Percentiles rank a stretch among this genome's conserved stretches.
Conservation (phyloP, 1,140 invertebrate species). For the Pseudomyrmex dendroicus region DNA sequence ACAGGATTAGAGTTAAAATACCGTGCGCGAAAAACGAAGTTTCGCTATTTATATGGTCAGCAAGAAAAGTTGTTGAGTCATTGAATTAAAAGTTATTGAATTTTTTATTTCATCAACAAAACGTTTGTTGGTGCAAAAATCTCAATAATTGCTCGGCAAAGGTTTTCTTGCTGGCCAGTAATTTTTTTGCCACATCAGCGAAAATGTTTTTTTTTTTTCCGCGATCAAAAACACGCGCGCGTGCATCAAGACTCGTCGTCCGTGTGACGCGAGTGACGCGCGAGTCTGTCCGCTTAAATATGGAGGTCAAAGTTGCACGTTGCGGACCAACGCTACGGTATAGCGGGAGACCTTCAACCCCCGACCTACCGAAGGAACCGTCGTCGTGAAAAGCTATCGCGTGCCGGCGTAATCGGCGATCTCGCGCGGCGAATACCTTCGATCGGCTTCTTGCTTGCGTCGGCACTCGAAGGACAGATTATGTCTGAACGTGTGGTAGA, state of each 20-base stretch:
- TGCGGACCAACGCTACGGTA: constrained; percentile 12
- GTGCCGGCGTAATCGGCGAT: constrained; percentile 64
- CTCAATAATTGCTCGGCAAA: no score
- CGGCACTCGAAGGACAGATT: constrained; percentile 70
- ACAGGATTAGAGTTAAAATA: no score
- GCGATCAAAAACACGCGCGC: background rate
- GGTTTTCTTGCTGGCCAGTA: no score
- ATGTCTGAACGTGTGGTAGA: constrained; percentile 41
- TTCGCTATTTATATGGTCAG: no score
- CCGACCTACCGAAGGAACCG: constrained; percentile 65
- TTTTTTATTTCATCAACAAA: no score
- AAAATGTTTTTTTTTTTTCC: no score
- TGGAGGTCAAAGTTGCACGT: constrained; percentile 52
- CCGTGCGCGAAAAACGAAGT: no score
- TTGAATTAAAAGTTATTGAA: no score
- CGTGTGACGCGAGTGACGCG: constrained; percentile 11
- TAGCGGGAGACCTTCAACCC: constrained; percentile 75
- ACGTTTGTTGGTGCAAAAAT: no score
- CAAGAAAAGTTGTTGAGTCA: no score
- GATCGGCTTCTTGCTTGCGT: constrained; percentile 57
- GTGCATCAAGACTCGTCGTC: background rate
- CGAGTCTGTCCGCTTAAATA: background rate
- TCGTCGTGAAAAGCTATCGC: constrained; percentile 65
- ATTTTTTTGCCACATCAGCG: no score
- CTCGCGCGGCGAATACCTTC: constrained; percentile 52